Conservation (phyloP, 2,113 vertebrate genomes). For the Chamaetylas fuelleborni region DNA sequence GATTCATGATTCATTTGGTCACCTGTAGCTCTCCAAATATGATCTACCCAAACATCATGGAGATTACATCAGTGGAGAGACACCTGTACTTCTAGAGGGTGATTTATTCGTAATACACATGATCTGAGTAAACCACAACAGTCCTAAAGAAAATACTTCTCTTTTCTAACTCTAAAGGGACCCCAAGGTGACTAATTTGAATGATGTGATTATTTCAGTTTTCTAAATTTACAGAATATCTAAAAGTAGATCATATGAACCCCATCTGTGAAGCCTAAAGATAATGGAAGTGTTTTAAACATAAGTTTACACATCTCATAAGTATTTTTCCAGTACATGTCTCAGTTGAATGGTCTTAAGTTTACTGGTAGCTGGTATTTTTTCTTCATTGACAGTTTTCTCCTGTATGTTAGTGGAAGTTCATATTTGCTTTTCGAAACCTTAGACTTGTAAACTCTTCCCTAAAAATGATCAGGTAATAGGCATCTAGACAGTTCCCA, state of each 20-base stretch:
- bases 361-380: neutral
- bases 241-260: neutral
- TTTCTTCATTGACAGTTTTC: neutral
- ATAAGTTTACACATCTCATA: neutral
- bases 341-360: neutral
- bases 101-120: neutral
- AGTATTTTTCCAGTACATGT: neutral
- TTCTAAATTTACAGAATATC: neutral
- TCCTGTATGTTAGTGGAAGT: neutral
- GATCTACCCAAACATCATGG: neutral
- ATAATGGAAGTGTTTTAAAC: neutral
- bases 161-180: neutral
- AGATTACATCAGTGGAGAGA: neutral
- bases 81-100: neutral
- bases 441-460: neutral
- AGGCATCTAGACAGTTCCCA: neutral
- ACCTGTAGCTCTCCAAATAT: neutral
- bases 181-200: neutral
- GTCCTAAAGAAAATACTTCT: neutral
- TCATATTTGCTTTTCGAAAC: neutral
- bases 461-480: neutral
- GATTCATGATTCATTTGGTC: neutral
- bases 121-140: neutral
- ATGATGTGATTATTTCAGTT: neutral
- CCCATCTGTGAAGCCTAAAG: neutral